These are phyloP conservation scores for Celastrina argiolus DNA, from an alignment of 2,888 invertebrate species.

Conservation along the genomic window DNA sequence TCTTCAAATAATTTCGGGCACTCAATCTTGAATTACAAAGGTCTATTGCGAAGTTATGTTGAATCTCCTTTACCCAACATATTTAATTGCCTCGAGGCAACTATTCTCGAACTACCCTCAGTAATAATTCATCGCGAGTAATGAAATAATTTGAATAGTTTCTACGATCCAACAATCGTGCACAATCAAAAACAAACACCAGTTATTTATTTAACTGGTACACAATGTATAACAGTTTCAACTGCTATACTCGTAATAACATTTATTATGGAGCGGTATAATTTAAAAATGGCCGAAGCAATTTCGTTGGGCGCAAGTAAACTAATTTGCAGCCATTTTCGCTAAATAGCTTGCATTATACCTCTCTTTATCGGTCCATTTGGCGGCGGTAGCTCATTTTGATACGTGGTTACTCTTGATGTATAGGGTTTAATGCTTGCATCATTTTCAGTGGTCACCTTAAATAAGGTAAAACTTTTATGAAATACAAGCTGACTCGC, in stretches of 20 bases:
- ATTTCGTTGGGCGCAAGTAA: conserved; percentile 35
- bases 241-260: neutral
- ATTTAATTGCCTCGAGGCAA: conserved; percentile 16
- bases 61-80: conserved; percentile 5
- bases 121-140: conserved; percentile 13
- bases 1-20: neutral
- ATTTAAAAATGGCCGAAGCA: conserved; percentile 36
- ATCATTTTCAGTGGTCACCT: neutral
- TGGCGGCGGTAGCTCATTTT: conserved; percentile 67
- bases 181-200: conserved; percentile 21
- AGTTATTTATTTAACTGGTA: conserved; percentile 14
- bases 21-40: conserved; percentile 1
- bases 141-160: conserved; percentile 20
- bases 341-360: conserved; percentile 60
- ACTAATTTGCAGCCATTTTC: conserved; percentile 57
- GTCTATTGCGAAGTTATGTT: neutral
- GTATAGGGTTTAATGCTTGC: conserved; percentile 27
- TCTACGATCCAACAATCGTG: conserved; percentile 19
- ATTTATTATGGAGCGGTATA: conserved; percentile 13
- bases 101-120: conserved; percentile 13
- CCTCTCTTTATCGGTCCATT: conserved; percentile 66
- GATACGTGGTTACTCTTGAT: conserved; percentile 72
- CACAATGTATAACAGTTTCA: conserved; percentile 14
- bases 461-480: neutral
- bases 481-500: no score